phyloP scores from a whole-genome alignment of 2,113 vertebrate species.

The Ceyx melanurus region DNA sequence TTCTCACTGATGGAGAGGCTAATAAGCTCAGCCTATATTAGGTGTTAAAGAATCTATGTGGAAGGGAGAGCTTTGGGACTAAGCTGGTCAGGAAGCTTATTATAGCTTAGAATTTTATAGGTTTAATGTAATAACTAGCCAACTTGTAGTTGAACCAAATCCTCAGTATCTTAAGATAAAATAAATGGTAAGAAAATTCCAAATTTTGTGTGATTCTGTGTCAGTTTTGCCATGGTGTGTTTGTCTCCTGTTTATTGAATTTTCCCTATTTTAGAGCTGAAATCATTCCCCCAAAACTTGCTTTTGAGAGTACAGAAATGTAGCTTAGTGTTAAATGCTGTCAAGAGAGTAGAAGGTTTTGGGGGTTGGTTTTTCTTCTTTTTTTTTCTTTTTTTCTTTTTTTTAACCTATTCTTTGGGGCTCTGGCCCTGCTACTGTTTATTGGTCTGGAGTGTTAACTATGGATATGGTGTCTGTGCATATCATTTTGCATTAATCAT shows the following conservation, averaged over 20 bases:
- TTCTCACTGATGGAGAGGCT: background rate
- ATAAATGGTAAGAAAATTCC: background rate
- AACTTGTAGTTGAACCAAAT: background rate
- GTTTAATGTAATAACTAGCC: background rate
- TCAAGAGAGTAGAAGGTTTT: background rate
- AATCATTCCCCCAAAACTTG: background rate
- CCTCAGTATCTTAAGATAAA: background rate
- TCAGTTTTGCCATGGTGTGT: background rate
- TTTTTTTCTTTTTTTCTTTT: too few relatives aligned
- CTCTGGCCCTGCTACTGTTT: background rate
- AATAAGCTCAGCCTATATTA: background rate
- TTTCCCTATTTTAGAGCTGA: background rate
- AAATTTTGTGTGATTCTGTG: background rate
- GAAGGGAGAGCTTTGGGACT: background rate
- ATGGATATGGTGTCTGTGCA: background rate
- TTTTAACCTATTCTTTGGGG: background rate
- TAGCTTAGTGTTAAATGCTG: background rate
- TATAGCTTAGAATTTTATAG: background rate
- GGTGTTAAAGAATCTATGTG: background rate
- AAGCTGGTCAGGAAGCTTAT: background rate
- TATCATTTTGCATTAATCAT: background rate
- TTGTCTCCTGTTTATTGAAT: background rate
- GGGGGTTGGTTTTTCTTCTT: background rate
- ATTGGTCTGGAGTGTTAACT: background rate
- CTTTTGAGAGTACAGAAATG: background rate